Evolutionary conservation across 2,797 vertebrate species (phyloP).

Genomic region (Melanotaenia boesemani): DNA sequence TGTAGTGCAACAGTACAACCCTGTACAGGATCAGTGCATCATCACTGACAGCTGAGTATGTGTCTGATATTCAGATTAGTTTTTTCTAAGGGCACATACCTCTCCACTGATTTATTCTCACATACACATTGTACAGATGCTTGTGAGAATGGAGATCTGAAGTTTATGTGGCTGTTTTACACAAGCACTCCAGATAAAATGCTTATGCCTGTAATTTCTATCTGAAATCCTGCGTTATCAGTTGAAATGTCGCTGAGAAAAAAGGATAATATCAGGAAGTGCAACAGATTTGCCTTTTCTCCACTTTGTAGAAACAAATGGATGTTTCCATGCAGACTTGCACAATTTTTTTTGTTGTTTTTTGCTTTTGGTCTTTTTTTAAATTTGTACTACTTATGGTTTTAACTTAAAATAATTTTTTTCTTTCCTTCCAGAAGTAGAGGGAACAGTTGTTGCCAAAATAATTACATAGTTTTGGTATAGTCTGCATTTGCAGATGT

Average conservation of each 20-base stretch:
- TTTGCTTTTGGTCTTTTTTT: conserved; percentile 18
- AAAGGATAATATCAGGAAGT: conserved; percentile 35
- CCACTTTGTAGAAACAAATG: conserved; percentile 25
- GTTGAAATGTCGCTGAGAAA: conserved; percentile 23
- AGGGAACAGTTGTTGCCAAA: conserved; percentile 48
- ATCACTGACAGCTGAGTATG: conserved; percentile 22
- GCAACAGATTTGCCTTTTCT: conserved; percentile 59
- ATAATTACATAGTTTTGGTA: conserved; percentile 18
- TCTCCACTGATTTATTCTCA: conserved; percentile 39
- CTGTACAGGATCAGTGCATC: conserved; percentile 45
- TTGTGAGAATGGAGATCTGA: conserved; percentile 11
- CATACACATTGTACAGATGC: conserved; percentile 12
- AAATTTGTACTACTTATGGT: conserved; percentile 32
- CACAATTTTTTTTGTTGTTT: conserved; percentile 58
- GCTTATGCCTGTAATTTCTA: conserved; percentile 18
- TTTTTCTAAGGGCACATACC: conserved; percentile 29
- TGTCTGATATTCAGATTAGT: conserved; percentile 36
- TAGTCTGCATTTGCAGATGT: background rate
- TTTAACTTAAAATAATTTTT: conserved; percentile 39
- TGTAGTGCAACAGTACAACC: conserved; percentile 21
- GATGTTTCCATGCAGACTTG: conserved; percentile 68
- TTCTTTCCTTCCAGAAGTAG: conserved; percentile 33
- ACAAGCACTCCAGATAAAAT: conserved; percentile 45
- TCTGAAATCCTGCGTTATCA: conserved; percentile 23
- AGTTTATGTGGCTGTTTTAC: conserved; percentile 24